Percentiles rank a stretch among this genome's conserved stretches.
These are phyloP conservation scores for Poeciliopsis turrubarensis DNA, from an alignment of 2,113 vertebrate species.

Conservation along the genomic window DNA sequence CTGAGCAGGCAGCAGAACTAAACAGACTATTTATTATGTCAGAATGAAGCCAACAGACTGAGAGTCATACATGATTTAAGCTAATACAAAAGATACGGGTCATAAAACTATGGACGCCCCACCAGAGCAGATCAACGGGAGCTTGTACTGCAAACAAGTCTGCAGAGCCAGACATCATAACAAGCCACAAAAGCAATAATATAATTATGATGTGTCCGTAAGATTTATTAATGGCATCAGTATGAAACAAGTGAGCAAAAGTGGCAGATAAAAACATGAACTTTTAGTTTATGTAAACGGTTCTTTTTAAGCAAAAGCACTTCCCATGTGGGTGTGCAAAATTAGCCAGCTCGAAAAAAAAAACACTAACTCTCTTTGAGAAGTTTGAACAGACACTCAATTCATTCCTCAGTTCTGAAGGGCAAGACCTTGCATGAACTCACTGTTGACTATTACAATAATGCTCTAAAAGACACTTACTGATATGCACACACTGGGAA, in stretches of 20 bases:
- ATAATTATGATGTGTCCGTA: background rate
- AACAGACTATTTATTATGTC: conserved; percentile 1
- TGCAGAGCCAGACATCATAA: conserved; percentile 7
- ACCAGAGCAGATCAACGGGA: conserved; percentile 2
- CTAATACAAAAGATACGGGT: conserved; percentile 30
- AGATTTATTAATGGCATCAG: background rate
- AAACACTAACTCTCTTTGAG: conserved; percentile 45
- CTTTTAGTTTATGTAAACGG: conserved; percentile 20
- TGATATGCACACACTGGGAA: background rate
- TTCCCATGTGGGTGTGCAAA: conserved; percentile 37
- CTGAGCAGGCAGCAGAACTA: background rate
- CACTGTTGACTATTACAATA: conserved; percentile 12
- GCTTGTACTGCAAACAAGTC: conserved; percentile 19
- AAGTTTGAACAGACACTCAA: conserved; percentile 41
- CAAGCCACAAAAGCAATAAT: conserved; percentile 20
- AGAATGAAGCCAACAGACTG: background rate
- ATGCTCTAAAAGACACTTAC: conserved; percentile 8
- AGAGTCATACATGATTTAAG: conserved; percentile 13
- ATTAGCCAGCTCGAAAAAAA: conserved; percentile 10
- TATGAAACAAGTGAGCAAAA: conserved; percentile 16
- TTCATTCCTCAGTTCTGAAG: conserved; percentile 21
- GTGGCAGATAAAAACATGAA: conserved; percentile 20
- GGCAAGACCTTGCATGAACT: conserved; percentile 5
- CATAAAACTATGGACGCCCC: conserved; percentile 16
- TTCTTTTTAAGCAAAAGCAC: conserved; percentile 4